Evolutionary conservation across 2,888 invertebrate genomes (phyloP).

Genomic region (Drosophila maculinotata): DNA sequence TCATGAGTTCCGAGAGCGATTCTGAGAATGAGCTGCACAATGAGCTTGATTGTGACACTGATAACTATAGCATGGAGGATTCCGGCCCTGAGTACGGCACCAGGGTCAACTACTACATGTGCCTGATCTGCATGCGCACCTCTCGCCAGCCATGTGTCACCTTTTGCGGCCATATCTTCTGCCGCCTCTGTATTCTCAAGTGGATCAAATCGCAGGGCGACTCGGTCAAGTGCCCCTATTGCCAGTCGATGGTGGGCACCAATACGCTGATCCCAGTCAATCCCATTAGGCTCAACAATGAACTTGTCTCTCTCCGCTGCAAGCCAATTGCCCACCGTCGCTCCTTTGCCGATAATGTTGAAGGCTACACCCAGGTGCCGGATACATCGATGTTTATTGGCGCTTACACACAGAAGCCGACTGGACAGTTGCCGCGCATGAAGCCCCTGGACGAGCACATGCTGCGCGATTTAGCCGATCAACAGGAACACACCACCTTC

Average conservation of each 20-base stretch:
- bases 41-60: too few species aligned
- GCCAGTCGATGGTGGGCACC: conserved; percentile 40
- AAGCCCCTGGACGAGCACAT: conserved; percentile 34
- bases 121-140: conserved; percentile 50
- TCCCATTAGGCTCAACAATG: not conserved
- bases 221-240: conserved; percentile 48
- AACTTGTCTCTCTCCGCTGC: not conserved
- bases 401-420: conserved; percentile 7
- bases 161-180: conserved; percentile 61
- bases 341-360: not conserved
- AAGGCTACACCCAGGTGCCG: conserved; percentile 6
- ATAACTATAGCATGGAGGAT: too few species aligned
- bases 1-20: not conserved
- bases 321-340: conserved; percentile 33
- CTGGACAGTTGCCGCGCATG: conserved; percentile 38
- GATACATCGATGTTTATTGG: conserved; percentile 20
- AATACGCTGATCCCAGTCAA: conserved; percentile 47
- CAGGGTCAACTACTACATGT: conserved; percentile 33
- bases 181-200: conserved; percentile 37
- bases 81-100: too few species aligned
- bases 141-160: conserved; percentile 39
- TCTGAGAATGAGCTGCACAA: not conserved
- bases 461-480: conserved; percentile 9
- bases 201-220: conserved; percentile 32
- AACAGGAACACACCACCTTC: not conserved